Evolutionary conservation across 2,113 vertebrate species (phyloP).

Genomic region (Urocynchramus pylzowi): DNA sequence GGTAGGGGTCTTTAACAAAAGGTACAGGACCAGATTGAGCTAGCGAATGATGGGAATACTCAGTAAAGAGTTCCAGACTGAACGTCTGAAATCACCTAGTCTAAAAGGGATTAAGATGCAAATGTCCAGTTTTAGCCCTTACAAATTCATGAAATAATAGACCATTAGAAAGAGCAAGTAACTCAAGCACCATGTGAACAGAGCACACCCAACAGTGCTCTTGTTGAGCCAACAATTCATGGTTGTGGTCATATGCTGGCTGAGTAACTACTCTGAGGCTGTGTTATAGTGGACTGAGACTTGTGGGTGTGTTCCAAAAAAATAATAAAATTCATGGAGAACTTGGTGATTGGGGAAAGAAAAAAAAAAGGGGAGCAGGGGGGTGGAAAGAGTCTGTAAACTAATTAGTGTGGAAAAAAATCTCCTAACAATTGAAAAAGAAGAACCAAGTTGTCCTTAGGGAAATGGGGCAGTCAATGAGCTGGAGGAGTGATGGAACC

Average conservation of each 20-base stretch:
- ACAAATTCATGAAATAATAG: background rate
- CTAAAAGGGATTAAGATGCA: background rate
- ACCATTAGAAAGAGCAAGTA: background rate
- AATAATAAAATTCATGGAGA: background rate
- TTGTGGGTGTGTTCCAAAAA: background rate
- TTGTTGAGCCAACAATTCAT: background rate
- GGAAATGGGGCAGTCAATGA: background rate
- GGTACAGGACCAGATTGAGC: background rate
- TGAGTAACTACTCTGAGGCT: background rate
- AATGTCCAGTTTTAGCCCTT: background rate
- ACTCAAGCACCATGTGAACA: background rate
- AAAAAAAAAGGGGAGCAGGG: fast-evolving
- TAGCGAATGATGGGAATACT: background rate
- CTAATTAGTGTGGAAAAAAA: background rate
- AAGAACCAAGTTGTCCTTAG: background rate
- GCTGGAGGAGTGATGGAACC: background rate
- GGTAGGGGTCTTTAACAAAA: background rate
- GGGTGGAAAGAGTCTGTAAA: background rate
- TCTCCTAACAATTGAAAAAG: background rate
- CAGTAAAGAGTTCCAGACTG: background rate
- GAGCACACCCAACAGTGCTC: background rate
- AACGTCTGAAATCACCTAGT: background rate
- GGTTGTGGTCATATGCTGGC: background rate
- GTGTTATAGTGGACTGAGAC: background rate
- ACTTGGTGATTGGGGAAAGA: background rate